Evolutionary conservation across 2,888 invertebrate genomes (phyloP), one percentile per base, ranked within the genome.

Genomic region (Bedellia somnulentella): DNA sequence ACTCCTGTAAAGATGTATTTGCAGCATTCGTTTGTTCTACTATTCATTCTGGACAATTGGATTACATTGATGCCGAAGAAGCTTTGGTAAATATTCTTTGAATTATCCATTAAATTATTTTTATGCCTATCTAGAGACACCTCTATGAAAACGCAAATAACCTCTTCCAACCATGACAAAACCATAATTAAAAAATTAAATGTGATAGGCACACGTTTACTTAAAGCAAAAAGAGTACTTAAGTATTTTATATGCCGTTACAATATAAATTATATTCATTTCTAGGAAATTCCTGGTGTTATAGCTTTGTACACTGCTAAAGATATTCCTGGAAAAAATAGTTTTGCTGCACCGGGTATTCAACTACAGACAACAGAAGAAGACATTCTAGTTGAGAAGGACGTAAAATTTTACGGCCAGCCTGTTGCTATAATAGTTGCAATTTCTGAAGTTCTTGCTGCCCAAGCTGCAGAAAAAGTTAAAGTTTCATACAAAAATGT

Each of bases 371-470:
- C 58, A 1, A 54, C 59, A 10, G 49, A 64, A 2, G 81, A 81
- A 47, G 70, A 78, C 40, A 62, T 80, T 25, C 59, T 81, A 15
- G 81, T 79, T 12, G 71, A 70, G 21, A 66, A 61, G 2, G 50
- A 64, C 11, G 78, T 88, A 1, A 52, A 67, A 31, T 86, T 77
- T 47, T 80, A 80, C 36, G 83, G 86, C 1, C 88, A 89, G 49
- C 80, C 86, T 0, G 53, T 88, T 5, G 89, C 86, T 1, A 66
- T 89, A 10, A 60, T 89, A 1, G 80, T 83, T 1, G 87, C 87
- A 2, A 62, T 52, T n/a, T 70, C 62, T 2, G 73, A 80, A 36
- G 57, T 60, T 5, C 40, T 79, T 5, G 85, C 86, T 1, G 63
- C 68, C 6, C 48, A 59, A 29, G 82, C 80, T 0, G 82, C 81